These are phyloP conservation scores for Rhegmatorhina hoffmannsi DNA, from an alignment of 2,113 vertebrate species.

Conservation along the genomic window DNA sequence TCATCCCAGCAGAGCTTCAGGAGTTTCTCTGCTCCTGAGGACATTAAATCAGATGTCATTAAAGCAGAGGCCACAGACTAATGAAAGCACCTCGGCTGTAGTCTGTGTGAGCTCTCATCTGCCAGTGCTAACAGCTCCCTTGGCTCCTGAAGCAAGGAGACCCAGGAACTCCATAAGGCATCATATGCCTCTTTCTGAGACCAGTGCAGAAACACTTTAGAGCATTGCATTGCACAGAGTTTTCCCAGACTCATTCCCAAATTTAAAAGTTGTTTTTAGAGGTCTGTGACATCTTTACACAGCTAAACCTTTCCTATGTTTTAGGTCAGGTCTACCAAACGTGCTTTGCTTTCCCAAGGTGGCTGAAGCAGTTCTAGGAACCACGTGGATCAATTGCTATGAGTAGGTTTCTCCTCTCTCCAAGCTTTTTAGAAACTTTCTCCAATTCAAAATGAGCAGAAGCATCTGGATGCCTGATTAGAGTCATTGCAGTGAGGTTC, in stretches of 20 bases:
- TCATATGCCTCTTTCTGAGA: neutral
- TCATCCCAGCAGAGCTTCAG: neutral
- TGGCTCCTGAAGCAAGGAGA: neutral
- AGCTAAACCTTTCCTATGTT: neutral
- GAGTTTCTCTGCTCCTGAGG: neutral
- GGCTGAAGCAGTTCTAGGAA: neutral
- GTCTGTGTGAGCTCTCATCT: neutral
- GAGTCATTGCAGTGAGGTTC: neutral
- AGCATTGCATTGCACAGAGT: neutral
- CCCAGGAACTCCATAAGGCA: neutral
- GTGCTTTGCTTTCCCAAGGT: neutral
- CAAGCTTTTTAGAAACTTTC: neutral
- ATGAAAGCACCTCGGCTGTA: neutral
- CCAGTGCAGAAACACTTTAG: neutral
- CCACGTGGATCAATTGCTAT: neutral
- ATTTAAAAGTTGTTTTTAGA: neutral
- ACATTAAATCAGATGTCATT: neutral
- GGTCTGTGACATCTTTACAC: neutral
- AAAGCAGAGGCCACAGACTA: neutral
- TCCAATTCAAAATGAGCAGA: neutral
- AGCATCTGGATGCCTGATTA: neutral
- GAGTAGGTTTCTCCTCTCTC: neutral
- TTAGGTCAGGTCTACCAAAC: neutral
- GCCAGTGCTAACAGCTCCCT: neutral
- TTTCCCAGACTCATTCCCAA: neutral